phyloP scores from a whole-genome alignment of 2,888 invertebrate genomes.

The Aethes cnicana region DNA sequence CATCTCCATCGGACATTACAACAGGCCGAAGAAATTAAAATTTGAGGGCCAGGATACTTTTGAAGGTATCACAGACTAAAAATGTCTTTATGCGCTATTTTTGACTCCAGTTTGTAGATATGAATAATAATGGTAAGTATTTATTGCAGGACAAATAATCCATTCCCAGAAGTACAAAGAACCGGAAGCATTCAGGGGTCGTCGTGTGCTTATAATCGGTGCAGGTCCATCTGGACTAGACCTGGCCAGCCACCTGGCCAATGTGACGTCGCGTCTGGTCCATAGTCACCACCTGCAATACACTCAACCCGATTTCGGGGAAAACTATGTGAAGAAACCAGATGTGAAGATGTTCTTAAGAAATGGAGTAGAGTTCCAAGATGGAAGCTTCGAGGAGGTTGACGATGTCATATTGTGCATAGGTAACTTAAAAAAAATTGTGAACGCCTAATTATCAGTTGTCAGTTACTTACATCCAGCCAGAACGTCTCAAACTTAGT shows the following conservation, averaged over 20 bases:
- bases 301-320: conserved; percentile 72
- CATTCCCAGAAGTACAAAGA: conserved; percentile 90
- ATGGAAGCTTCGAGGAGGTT: conserved; percentile 81
- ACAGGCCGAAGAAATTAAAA: conserved; percentile 55
- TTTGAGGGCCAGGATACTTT: conserved; percentile 57
- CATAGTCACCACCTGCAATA: conserved; percentile 42
- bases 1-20: conserved; percentile 85
- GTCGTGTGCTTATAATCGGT: conserved; percentile 86
- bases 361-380: conserved; percentile 81
- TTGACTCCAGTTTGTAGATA: no score
- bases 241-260: neutral
- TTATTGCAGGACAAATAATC: conserved; percentile 79
- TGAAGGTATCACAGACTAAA: conserved; percentile 52
- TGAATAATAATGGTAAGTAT: no score
- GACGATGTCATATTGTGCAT: conserved; percentile 88
- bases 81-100: no score
- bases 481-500: no score
- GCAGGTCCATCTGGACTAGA: conserved; percentile 86
- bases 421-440: no score
- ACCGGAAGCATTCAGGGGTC: conserved; percentile 81
- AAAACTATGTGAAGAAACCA: conserved; percentile 78
- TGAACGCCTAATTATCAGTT: no score
- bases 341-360: conserved; percentile 73
- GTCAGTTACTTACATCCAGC: no score
- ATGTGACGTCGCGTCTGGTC: neutral